Evolutionary conservation across 2,888 invertebrate genomes (phyloP), one percentile per base, ranked within the genome.

Genomic region (Drosophila prostipennis): DNA sequence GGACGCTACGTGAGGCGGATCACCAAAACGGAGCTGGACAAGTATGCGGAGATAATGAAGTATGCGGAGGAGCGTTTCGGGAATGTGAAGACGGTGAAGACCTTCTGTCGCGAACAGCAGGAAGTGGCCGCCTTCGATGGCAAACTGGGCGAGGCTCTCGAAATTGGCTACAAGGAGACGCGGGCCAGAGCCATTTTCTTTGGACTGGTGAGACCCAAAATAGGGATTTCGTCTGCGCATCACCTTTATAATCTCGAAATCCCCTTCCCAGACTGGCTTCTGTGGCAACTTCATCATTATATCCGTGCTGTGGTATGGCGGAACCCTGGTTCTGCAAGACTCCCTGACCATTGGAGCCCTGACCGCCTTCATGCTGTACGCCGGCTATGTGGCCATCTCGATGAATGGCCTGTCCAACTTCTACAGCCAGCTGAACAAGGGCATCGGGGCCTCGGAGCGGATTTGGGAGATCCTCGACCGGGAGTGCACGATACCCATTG

Each of bases 281-380:
- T 95, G 97, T 48, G 98, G 98, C 10, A 98, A 98, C 91, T 93
- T 96, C 6, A 96, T 98, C 71, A 96, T 98, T 77, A 94, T 99
- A 71, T 95, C 97, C 3, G 98, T 98, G 13, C 93, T 99, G 1
- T 99, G 98, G 91, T 96, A 96, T 85, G 98, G 98, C 0, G 98
- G 98, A 0, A 94, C 95, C 3, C 95, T 98, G 95, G 97, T 98
- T 36, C 94, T 96, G 0, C 94, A 95, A 2, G 94, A 96, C 45
- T 93, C 95, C 19, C 92, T 97, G 64, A 95, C 96, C 0, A 96
- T 98, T 13, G 98, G 99, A 6, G 96, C 96, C 74, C 93, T 99
- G 16, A 98, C 98, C 0, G 96, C 99, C 0, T 99, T 99, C 92
- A 93, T 99, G 11, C 92, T 99, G 13, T 99, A 99, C 89, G 98